Percentiles rank a stretch among this genome's conserved stretches.
These are phyloP conservation scores for Cactoblastis cactorum DNA, from an alignment of 2,888 invertebrate species.

Conservation along the genomic window DNA sequence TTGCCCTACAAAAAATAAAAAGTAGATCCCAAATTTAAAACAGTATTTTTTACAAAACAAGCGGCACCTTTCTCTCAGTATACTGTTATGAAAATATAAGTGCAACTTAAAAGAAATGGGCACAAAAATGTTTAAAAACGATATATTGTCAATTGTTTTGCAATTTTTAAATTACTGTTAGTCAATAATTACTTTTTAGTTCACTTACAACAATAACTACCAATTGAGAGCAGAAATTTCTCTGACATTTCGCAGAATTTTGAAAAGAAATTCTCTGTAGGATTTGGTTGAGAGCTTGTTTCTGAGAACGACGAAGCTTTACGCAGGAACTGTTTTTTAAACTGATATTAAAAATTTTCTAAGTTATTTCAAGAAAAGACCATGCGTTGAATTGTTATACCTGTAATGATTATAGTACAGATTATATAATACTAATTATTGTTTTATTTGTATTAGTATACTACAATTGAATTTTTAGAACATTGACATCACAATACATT, in stretches of 20 bases:
- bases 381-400: no score
- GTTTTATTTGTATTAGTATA: no score
- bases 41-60: constrained; percentile 44
- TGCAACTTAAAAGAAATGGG: constrained; percentile 48
- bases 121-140: constrained; percentile 43
- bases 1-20: constrained; percentile 66
- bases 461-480: no score
- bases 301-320: neutral
- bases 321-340: no score
- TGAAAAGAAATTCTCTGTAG: neutral
- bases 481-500: no score
- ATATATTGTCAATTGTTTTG: constrained; percentile 32
- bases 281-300: neutral
- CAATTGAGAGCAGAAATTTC: constrained; percentile 11
- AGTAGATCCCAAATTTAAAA: constrained; percentile 63
- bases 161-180: constrained; percentile 23
- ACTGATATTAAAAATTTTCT: no score
- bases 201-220: constrained; percentile 2
- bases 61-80: constrained; percentile 40
- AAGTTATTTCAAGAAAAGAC: no score
- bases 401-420: no score
- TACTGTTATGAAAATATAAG: constrained; percentile 51
- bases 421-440: no score
- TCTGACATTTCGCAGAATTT: neutral
- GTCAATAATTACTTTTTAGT: constrained; percentile 5